phyloP scores from a whole-genome alignment of 2,888 invertebrate genomes.

The Achlya flavicornis region DNA sequence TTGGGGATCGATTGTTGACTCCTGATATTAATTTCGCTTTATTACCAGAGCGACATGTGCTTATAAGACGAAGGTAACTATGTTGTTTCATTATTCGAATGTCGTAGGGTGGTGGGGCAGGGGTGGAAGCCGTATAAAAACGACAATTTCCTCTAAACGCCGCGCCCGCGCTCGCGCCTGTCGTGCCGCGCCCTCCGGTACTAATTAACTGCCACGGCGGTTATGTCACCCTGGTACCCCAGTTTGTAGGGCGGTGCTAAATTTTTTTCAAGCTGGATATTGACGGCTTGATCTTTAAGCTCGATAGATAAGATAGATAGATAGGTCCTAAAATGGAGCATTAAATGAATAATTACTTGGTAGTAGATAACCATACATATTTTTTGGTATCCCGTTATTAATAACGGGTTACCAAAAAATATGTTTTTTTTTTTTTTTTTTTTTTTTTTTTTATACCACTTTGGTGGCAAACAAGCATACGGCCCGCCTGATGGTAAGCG shows the following conservation, averaged over 20 bases:
- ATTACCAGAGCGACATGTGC: slow-evolving; percentile 74
- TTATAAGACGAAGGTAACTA: slow-evolving; percentile 77
- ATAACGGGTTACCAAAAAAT: no score
- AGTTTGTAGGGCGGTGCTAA: slow-evolving; percentile 64
- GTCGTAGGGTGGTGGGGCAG: slow-evolving; percentile 50
- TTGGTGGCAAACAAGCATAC: no score
- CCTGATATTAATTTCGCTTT: slow-evolving; percentile 76
- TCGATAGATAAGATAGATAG: no score
- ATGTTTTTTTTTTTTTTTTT: no score
- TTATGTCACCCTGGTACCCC: slow-evolving; percentile 82
- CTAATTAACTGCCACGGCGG: slow-evolving; percentile 82
- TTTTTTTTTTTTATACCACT: no score
- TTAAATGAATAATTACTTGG: slow-evolving; percentile 14
- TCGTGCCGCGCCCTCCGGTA: slow-evolving; percentile 75
- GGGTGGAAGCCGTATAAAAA: slow-evolving; percentile 81
- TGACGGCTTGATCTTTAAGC: slow-evolving; percentile 51
- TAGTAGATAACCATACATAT: no score
- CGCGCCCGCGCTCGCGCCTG: slow-evolving; percentile 81
- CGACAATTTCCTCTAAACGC: slow-evolving; percentile 82
- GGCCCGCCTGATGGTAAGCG: no score
- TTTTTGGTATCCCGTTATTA: no score
- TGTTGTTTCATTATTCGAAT: slow-evolving; percentile 78
- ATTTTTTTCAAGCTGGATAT: slow-evolving; percentile 54
- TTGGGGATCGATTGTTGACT: slow-evolving; percentile 42
- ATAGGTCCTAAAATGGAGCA: slow-evolving; percentile 13